Percentiles rank a stretch among this genome's conserved stretches.
Conservation (phyloP, 1,140 invertebrate genomes). For the Drosophila tsacasi region DNA sequence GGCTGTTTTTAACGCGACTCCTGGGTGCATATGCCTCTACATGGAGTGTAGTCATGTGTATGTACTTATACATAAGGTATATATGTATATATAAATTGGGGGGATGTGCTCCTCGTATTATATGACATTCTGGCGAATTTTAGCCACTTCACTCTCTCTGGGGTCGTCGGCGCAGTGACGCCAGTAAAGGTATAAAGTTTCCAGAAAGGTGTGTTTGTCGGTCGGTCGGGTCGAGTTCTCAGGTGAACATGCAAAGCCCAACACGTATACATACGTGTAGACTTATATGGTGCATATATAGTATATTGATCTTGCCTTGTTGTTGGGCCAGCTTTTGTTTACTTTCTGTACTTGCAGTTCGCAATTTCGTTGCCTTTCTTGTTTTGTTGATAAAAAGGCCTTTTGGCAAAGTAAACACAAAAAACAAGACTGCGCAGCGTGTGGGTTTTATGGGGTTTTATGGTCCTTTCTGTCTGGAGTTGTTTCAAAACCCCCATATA, state of each 20-base stretch:
- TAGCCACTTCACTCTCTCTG: constrained; percentile 37
- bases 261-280: constrained; percentile 3
- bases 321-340: constrained; percentile 35
- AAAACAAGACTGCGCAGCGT: constrained; percentile 31
- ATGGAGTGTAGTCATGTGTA: constrained; percentile 15
- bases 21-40: constrained; percentile 24
- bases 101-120: constrained; percentile 42
- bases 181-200: constrained; percentile 50
- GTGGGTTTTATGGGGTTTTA: constrained; percentile 45
- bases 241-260: constrained; percentile 20
- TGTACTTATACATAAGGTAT: constrained; percentile 7
- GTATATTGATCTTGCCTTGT: constrained; percentile 58
- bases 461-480: constrained; percentile 21
- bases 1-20: constrained; percentile 26
- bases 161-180: constrained; percentile 26
- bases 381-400: constrained; percentile 16
- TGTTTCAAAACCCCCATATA: constrained; percentile 20
- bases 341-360: constrained; percentile 26
- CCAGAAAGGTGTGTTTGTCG: constrained; percentile 57
- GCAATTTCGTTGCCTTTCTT: constrained; percentile 15
- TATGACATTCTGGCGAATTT: constrained; percentile 54
- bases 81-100: constrained; percentile 1
- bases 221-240: constrained; percentile 24
- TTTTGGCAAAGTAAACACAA: constrained; percentile 32
- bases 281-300: constrained; percentile 11